A percentile compares a stretch with the other conserved stretches of the same genome.
Conservation (phyloP, 2,888 invertebrate genomes). For the Shargacucullia verbasci region DNA sequence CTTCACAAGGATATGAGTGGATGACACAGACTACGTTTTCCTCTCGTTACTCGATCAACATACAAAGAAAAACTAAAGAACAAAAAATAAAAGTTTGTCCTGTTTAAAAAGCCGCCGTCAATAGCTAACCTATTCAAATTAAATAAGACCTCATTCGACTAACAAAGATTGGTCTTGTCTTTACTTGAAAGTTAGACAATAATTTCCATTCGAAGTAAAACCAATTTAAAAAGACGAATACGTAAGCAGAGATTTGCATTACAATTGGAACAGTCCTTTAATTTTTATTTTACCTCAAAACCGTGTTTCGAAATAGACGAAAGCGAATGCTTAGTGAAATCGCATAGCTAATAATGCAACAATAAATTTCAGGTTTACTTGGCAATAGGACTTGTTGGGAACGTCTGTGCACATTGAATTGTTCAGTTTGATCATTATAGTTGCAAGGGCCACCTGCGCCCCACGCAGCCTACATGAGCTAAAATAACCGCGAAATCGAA, state of each 20-base stretch:
- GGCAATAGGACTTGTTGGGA: constrained; percentile 33
- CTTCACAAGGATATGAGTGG: constrained; percentile 4
- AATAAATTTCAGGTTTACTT: constrained; percentile 43
- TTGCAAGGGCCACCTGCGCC: constrained; percentile 77
- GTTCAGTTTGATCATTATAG: constrained; percentile 77
- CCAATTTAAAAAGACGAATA: constrained; percentile 81
- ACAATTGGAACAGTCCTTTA: constrained; percentile 68
- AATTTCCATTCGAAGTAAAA: constrained; percentile 83
- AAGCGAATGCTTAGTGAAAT: constrained; percentile 19
- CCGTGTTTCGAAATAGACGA: constrained; percentile 30
- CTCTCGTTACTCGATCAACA: constrained; percentile 16
- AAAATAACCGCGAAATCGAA: constrained; percentile 86
- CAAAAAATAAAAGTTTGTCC: constrained; percentile 42
- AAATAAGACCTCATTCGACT: constrained; percentile 71
- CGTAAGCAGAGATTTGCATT: constrained; percentile 80
- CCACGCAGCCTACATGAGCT: constrained; percentile 74
- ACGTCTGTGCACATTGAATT: constrained; percentile 62
- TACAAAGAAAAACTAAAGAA: constrained; percentile 23
- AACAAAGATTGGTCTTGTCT: constrained; percentile 70
- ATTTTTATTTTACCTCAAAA: constrained; percentile 62
- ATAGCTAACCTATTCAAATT: constrained; percentile 69
- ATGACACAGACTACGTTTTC: constrained; percentile 9
- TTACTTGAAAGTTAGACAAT: constrained; percentile 77
- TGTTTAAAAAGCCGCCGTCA: constrained; percentile 53
- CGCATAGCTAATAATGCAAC: constrained; percentile 15